Percentiles rank a stretch among this genome's conserved stretches.
Conservation (phyloP, 2,888 invertebrate species). For the Nephrotoma flavescens region DNA sequence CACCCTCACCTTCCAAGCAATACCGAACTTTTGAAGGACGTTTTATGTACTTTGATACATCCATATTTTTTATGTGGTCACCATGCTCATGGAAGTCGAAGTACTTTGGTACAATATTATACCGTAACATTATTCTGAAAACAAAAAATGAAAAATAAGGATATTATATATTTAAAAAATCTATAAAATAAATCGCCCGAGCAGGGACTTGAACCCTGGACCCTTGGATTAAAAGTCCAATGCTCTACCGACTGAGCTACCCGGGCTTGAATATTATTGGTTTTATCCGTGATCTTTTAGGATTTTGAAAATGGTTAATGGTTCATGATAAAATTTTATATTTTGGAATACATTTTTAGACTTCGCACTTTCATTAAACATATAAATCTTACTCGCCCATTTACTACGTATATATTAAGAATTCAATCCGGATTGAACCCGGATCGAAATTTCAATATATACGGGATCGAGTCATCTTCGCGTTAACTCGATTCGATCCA, state of each 20-base stretch:
- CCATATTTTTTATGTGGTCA: slow-evolving; percentile 3
- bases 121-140: slow-evolving; percentile 5
- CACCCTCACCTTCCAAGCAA: not conserved
- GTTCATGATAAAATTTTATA: too few relatives aligned
- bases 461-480: too few relatives aligned
- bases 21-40: not conserved
- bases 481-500: too few relatives aligned
- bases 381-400: too few relatives aligned
- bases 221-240: slow-evolving; percentile 6
- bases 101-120: slow-evolving; percentile 7
- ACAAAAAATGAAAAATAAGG: not conserved
- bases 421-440: too few relatives aligned
- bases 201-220: slow-evolving; percentile 6
- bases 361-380: too few relatives aligned
- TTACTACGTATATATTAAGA: too few relatives aligned
- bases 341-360: too few relatives aligned
- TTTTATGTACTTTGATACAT: not conserved
- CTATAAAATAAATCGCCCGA: not conserved
- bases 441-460: too few relatives aligned
- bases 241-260: slow-evolving; percentile 6
- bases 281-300: too few relatives aligned
- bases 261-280: not conserved
- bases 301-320: too few relatives aligned
- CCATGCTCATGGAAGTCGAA: slow-evolving; percentile 5
- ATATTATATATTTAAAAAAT: too few relatives aligned